These are phyloP conservation scores for Cosmopolites sordidus DNA, from an alignment of 2,888 invertebrate genomes.

Conservation along the genomic window DNA sequence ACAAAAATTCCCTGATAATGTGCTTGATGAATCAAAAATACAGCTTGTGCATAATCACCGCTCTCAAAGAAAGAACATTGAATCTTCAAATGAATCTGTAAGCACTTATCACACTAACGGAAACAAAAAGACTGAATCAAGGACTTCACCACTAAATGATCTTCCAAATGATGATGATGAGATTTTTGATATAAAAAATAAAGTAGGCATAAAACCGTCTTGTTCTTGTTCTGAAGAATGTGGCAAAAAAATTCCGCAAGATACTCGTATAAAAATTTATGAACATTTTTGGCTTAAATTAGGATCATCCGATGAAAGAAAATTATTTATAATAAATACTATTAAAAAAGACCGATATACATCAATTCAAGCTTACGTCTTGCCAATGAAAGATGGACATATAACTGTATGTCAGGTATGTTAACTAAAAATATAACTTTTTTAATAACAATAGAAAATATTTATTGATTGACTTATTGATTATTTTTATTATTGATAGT, in stretches of 20 bases:
- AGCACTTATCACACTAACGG: not conserved
- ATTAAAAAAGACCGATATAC: slow-evolving; percentile 19
- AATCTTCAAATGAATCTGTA: too few species aligned
- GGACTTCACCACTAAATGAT: slow-evolving; percentile 5
- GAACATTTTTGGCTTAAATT: slow-evolving; percentile 22
- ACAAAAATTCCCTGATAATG: slow-evolving; percentile 20
- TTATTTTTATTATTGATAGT: too few species aligned
- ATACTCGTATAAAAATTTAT: slow-evolving; percentile 17
- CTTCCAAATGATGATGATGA: slow-evolving; percentile 14
- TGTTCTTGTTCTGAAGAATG: slow-evolving; percentile 19
- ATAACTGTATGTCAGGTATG: slow-evolving; percentile 22
- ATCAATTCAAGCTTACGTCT: slow-evolving; percentile 18
- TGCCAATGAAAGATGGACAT: slow-evolving; percentile 20
- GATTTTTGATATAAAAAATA: slow-evolving; percentile 12
- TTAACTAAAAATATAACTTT: not conserved
- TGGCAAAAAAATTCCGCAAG: slow-evolving; percentile 14
- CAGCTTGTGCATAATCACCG: slow-evolving; percentile 16
- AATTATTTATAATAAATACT: slow-evolving; percentile 20
- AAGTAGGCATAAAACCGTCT: slow-evolving; percentile 14
- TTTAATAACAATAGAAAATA: too few species aligned
- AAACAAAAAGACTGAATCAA: slow-evolving; percentile 3
- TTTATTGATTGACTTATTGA: too few species aligned
- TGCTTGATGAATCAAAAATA: slow-evolving; percentile 18
- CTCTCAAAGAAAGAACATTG: too few species aligned
- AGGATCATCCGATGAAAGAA: slow-evolving; percentile 16